Base-by-base conservation (phyloP, 2,797 vertebrate species). In the Alauda arvensis region DNA sequence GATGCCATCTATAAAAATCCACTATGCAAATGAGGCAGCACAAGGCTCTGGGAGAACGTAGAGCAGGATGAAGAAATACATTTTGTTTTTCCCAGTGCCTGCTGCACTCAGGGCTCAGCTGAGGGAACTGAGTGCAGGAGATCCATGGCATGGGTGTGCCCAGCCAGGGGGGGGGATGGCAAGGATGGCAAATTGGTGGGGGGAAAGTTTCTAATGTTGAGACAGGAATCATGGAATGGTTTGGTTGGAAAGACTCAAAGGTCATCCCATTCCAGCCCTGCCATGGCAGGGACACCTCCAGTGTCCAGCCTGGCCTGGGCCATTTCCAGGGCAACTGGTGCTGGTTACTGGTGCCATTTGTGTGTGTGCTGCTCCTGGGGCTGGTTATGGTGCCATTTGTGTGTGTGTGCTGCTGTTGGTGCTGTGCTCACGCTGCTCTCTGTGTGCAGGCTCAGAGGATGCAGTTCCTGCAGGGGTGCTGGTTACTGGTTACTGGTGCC, bases 401-500 rank as follows among this genome's bases (percentile, higher is more conserved):
- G 39, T 40, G 39, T 40, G 39, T 40, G 39, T 40, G 12, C 12
- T 26, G 28, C 55, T 5, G 63, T 4, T 4, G 3, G 2, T 37
- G 34, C 21, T 72, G 6, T 5, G 0, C 61, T 48, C 18, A 12
- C 21, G 1, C 37, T 59, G 21, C 51, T 76, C 25, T 71, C 69
- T 14, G 8, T 56, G 6, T 78, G 26, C 90, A 99, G 99, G 96
- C 25, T 98, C 97, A 9, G 97, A 96, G 59, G 98, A 97, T 76
- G 96, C 97, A 37, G 34, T 10, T 37, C 34, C 34, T 37, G 34
- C 34, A 37, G 34, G 34, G 34, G 34, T 37, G 34, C 34, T 37
- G 34, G 34, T 37, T 37, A 37, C 34, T 37, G 34, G 34, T 37
- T n/a, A n/a, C n/a, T n/a, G n/a, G 34, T 37, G 34, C 10, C 10